A percentile compares a stretch with the other conserved stretches of the same genome.
phyloP scores from a whole-genome alignment of 2,797 vertebrate genomes.

The Clarias fuscus region DNA sequence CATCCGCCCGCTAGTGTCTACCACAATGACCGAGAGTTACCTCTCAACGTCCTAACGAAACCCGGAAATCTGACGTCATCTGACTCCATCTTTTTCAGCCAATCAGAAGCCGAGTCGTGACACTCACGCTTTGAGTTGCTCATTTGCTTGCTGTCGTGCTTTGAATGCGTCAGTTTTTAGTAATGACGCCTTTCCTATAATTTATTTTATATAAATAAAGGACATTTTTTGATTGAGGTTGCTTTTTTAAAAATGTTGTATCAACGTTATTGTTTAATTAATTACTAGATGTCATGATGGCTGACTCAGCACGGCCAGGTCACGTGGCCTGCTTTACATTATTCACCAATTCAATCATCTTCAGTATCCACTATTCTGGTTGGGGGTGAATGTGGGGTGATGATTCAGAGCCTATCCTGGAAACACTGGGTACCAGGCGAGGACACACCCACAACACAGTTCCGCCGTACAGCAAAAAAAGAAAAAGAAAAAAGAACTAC shows the following conservation, averaged over 20 bases:
- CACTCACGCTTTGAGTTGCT: background rate
- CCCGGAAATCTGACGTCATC: constrained; percentile 77
- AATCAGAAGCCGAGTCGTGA: constrained; percentile 61
- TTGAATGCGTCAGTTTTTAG: background rate
- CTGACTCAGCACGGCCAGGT: background rate
- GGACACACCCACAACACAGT: background rate
- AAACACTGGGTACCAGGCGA: background rate
- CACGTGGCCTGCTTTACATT: background rate
- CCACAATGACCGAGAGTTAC: constrained; percentile 79
- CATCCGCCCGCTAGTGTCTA: background rate
- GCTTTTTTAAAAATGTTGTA: background rate
- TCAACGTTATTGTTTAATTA: background rate
- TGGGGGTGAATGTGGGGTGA: background rate
- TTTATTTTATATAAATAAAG: background rate
- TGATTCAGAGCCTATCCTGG: background rate
- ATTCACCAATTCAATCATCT: background rate
- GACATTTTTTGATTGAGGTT: background rate
- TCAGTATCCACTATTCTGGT: background rate
- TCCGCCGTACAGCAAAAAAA: too few species aligned
- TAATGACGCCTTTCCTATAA: background rate
- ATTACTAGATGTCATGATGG: background rate
- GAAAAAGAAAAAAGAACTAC: background rate
- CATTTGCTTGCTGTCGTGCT: background rate
- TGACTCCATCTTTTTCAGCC: constrained; percentile 79
- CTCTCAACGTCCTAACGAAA: constrained; percentile 59